Percentiles rank a stretch among this genome's conserved stretches.
phyloP scores from a whole-genome alignment of 1,140 invertebrate species.

The Ctenoplectra terminalis region DNA sequence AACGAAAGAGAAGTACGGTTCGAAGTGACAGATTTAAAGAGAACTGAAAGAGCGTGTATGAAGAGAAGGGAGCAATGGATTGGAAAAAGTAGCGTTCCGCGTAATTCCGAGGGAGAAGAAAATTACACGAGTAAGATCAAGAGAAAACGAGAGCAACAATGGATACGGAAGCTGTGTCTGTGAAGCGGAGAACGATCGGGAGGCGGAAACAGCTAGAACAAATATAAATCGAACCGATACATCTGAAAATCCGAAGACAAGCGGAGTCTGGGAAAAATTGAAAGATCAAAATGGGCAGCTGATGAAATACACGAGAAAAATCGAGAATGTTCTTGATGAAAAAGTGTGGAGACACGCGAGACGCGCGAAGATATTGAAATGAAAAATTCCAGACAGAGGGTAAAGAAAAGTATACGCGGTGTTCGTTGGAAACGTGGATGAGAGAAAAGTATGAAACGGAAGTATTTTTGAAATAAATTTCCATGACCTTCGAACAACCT shows the following conservation, averaged over 20 bases:
- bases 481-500: no score
- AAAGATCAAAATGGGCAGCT: constrained; percentile 30
- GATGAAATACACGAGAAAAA: constrained; percentile 34
- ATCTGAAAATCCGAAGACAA: constrained; percentile 19
- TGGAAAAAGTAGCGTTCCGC: background rate
- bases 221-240: constrained; percentile 29
- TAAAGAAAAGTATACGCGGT: background rate
- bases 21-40: constrained; percentile 5
- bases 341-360: background rate
- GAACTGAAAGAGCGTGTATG: no score
- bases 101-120: background rate
- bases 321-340: constrained; percentile 11
- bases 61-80: background rate
- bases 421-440: background rate
- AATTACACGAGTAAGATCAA: no score
- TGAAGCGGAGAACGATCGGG: background rate
- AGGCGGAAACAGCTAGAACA: background rate
- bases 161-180: constrained; percentile 1
- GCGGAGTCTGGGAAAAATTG: constrained; percentile 19
- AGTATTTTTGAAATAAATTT: background rate
- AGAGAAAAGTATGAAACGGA: no score
- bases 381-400: constrained; percentile 41
- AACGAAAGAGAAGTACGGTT: no score
- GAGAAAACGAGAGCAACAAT: background rate
- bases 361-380: constrained; percentile 39